Conservation (phyloP, 2,797 vertebrate genomes). For the Muscicapa comitata region DNA sequence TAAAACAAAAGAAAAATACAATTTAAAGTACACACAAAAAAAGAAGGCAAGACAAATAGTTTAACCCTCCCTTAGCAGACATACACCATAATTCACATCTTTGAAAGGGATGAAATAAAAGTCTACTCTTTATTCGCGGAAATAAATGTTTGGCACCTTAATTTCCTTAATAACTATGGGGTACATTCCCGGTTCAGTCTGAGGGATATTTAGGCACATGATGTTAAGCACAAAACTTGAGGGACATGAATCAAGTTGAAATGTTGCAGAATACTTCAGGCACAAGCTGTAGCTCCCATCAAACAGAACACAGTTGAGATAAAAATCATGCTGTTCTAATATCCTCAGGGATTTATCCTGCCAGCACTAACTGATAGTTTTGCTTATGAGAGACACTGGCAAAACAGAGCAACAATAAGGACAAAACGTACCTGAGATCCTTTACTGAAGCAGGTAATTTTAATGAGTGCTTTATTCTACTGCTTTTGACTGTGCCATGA, state of each 20-base stretch:
- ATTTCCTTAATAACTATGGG: neutral
- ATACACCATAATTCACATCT: neutral
- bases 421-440: neutral
- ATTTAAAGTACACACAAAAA: neutral
- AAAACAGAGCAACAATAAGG: neutral
- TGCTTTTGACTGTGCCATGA: neutral
- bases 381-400: neutral
- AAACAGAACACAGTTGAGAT: neutral
- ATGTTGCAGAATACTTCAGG: neutral
- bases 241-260: neutral
- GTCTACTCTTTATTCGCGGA: neutral
- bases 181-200: slow-evolving; percentile 1
- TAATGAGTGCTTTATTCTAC: neutral
- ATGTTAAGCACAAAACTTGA: neutral
- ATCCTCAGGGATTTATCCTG: neutral
- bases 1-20: neutral
- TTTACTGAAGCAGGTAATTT: neutral
- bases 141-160: neutral
- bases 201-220: neutral
- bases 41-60: neutral
- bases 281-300: neutral
- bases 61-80: neutral
- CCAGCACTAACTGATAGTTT: neutral
- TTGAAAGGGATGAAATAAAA: neutral
- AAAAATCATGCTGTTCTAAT: neutral